phyloP scores from a whole-genome alignment of 2,797 vertebrate species.

The Dermochelys coriacea region DNA sequence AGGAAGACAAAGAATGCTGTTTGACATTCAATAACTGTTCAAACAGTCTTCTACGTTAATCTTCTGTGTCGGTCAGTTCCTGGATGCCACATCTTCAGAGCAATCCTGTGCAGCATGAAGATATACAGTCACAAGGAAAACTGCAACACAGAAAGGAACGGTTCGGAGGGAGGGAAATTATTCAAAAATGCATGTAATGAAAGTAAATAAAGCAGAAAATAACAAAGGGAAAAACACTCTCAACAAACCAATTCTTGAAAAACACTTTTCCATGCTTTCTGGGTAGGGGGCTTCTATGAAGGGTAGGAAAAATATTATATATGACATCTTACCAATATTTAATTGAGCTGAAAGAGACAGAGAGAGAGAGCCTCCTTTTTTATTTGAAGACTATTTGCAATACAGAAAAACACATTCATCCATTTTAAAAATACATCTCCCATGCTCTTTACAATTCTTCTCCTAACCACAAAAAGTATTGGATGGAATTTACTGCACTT shows the following conservation, averaged over 20 bases:
- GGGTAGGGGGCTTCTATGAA: neutral
- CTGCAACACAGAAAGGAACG: neutral
- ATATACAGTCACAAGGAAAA: neutral
- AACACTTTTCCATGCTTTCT: neutral
- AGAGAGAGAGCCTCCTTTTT: neutral
- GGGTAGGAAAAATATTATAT: neutral
- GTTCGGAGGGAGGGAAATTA: neutral
- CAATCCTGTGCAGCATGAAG: slow-evolving; percentile 22
- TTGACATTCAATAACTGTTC: slow-evolving; percentile 53
- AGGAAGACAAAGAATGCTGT: slow-evolving; percentile 26
- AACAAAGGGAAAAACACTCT: neutral
- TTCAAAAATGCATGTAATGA: neutral
- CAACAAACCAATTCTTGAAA: neutral
- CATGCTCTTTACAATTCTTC: neutral
- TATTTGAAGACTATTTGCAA: neutral
- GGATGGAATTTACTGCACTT: neutral
- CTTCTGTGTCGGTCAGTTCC: slow-evolving; percentile 53
- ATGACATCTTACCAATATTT: slow-evolving; percentile 29
- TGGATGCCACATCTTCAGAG: slow-evolving; percentile 29
- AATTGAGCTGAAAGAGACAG: slow-evolving; percentile 3
- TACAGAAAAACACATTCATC: neutral
- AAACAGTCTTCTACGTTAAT: slow-evolving; percentile 55
- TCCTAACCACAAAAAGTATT: neutral
- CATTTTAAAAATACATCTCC: neutral
- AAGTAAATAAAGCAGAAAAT: slow-evolving; percentile 13